Evolutionary conservation across 2,888 invertebrate genomes (phyloP).

Genomic region (Parapristionchus giblindavisi): DNA sequence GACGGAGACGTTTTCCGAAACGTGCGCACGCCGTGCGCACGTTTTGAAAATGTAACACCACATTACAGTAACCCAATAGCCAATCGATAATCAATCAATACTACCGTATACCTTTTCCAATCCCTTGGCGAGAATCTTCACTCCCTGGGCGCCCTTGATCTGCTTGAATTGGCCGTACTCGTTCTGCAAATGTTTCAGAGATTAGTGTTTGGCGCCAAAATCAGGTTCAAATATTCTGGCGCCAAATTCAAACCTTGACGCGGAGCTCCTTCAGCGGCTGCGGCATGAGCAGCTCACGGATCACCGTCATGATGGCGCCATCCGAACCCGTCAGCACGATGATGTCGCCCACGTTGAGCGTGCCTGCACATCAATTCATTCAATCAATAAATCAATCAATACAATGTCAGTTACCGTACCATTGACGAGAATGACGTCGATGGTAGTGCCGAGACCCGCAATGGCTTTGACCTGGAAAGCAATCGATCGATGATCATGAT

Average conservation of each 20-base stretch:
- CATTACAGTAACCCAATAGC: too few species aligned
- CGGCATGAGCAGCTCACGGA: constrained; percentile 94
- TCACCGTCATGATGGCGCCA: constrained; percentile 96
- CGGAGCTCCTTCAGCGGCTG: constrained; percentile 95
- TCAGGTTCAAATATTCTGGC: not conserved
- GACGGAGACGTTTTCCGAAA: too few species aligned
- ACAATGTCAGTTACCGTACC: constrained; percentile 74
- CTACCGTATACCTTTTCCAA: constrained; percentile 77
- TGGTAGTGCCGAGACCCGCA: constrained; percentile 94
- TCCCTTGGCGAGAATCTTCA: constrained; percentile 95
- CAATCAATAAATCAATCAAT: not conserved
- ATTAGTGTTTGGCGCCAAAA: too few species aligned
- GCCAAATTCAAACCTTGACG: constrained; percentile 80
- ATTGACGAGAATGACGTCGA: constrained; percentile 97
- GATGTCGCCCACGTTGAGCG: constrained; percentile 89
- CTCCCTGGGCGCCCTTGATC: constrained; percentile 94
- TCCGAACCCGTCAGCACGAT: constrained; percentile 96
- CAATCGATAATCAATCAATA: too few species aligned
- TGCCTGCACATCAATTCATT: constrained; percentile 20
- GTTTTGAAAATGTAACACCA: too few species aligned
- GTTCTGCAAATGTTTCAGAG: constrained; percentile 71
- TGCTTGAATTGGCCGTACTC: constrained; percentile 90
- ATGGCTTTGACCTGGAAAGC: constrained; percentile 84
- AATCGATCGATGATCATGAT: too few species aligned
- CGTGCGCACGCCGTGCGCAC: too few species aligned